Evolutionary conservation across 1,140 invertebrate species (phyloP).

Genomic region (Mizuhopecten yessoensis): DNA sequence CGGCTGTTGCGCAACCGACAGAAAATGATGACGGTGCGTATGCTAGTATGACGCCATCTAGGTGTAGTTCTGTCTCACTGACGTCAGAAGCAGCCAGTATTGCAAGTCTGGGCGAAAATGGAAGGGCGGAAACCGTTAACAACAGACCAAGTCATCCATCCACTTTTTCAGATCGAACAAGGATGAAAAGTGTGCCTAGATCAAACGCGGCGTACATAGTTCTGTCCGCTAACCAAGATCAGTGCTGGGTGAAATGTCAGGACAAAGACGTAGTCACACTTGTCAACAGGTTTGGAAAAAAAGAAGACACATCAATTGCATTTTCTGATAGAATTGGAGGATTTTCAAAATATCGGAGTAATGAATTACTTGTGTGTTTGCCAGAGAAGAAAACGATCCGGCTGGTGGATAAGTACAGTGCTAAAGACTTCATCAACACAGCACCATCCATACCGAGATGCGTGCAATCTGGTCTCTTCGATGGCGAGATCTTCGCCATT

Average conservation of each 20-base stretch:
- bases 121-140: background rate
- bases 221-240: background rate
- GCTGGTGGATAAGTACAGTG: background rate
- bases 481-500: background rate
- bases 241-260: background rate
- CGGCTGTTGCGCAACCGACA: background rate
- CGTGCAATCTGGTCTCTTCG: background rate
- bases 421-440: background rate
- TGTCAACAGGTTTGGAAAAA: background rate
- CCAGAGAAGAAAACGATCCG: background rate
- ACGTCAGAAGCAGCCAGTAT: background rate
- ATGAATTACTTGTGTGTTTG: background rate
- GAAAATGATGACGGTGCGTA: conserved; percentile 4
- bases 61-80: background rate
- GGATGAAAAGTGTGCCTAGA: background rate
- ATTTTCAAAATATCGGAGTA: background rate
- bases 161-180: background rate
- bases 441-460: background rate
- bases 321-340: background rate
- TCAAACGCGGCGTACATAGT: background rate
- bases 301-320: background rate
- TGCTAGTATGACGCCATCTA: background rate
- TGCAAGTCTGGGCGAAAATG: too few species aligned
- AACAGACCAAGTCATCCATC: too few species aligned
- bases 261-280: background rate